phyloP scores from a whole-genome alignment of 1,140 invertebrate genomes.

The Drosophila nebulosa region DNA sequence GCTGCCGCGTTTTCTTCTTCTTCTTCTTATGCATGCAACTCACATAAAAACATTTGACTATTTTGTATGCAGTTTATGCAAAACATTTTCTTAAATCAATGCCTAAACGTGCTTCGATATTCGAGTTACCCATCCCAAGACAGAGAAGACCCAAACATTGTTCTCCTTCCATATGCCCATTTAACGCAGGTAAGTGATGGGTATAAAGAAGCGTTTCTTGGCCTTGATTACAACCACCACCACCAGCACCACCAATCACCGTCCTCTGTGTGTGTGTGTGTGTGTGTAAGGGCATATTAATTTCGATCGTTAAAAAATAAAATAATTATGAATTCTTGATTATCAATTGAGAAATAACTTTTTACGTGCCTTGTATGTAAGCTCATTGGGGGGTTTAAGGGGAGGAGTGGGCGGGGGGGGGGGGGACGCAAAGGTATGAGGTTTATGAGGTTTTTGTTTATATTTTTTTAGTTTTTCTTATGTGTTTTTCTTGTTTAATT shows the following conservation, averaged over 20 bases:
- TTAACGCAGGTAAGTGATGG: background rate
- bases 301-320: background rate
- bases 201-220: background rate
- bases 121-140: no score
- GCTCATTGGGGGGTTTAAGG: background rate
- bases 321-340: background rate
- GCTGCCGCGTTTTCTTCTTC: background rate
- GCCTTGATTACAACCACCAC: background rate
- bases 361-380: background rate
- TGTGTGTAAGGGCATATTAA: background rate
- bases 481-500: slow-evolving; percentile 20
- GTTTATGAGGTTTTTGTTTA: slow-evolving; percentile 25
- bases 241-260: no score
- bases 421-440: background rate
- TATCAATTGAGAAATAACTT: background rate
- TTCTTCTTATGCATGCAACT: slow-evolving; percentile 33
- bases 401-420: no score
- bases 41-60: slow-evolving; percentile 23
- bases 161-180: background rate
- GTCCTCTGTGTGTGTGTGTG: no score
- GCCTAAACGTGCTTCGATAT: no score
- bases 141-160: no score
- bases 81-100: background rate
- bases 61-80: slow-evolving; percentile 50
- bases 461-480: slow-evolving; percentile 26